A percentile compares a stretch with the other conserved stretches of the same genome.
Conservation (phyloP, 2,888 invertebrate species). For the Ichneumoninae sp. region DNA sequence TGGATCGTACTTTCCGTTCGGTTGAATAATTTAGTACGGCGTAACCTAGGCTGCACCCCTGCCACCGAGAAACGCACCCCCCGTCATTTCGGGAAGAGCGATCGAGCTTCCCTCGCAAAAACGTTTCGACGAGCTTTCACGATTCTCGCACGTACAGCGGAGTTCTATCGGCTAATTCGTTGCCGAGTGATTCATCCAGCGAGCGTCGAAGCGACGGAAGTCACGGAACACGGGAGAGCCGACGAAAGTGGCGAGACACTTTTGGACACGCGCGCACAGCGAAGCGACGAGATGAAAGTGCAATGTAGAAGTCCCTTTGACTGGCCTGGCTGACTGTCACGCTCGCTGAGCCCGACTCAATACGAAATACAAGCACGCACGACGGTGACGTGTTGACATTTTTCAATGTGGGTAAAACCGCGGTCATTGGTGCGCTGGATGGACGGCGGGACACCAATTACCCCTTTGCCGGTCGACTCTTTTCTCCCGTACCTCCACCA, state of each 20-base stretch:
- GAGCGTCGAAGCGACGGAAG: slow-evolving; percentile 57
- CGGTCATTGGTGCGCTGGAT: slow-evolving; percentile 49
- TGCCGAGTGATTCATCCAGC: slow-evolving; percentile 69
- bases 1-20: neutral
- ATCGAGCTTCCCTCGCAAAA: slow-evolving; percentile 13
- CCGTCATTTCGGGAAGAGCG: slow-evolving; percentile 15
- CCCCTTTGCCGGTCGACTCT: slow-evolving; percentile 11
- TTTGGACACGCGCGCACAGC: slow-evolving; percentile 18
- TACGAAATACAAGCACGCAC: neutral
- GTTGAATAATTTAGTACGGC: slow-evolving; percentile 47
- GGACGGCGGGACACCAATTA: slow-evolving; percentile 44
- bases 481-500: slow-evolving; percentile 34
- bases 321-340: slow-evolving; percentile 35
- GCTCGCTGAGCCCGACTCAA: slow-evolving; percentile 48
- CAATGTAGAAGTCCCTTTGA: slow-evolving; percentile 53
- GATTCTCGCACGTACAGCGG: slow-evolving; percentile 26
- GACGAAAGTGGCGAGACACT: slow-evolving; percentile 19
- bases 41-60: slow-evolving; percentile 67
- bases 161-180: slow-evolving; percentile 66
- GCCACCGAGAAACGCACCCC: slow-evolving; percentile 65
- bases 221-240: slow-evolving; percentile 32
- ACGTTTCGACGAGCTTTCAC: slow-evolving; percentile 38
- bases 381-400: slow-evolving; percentile 57
- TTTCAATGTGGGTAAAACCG: slow-evolving; percentile 41
- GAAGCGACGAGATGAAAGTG: slow-evolving; percentile 58